Percentiles rank a stretch among this genome's conserved stretches.
These are phyloP conservation scores for Drosophila greeni DNA, from an alignment of 2,888 invertebrate genomes.

Conservation along the genomic window DNA sequence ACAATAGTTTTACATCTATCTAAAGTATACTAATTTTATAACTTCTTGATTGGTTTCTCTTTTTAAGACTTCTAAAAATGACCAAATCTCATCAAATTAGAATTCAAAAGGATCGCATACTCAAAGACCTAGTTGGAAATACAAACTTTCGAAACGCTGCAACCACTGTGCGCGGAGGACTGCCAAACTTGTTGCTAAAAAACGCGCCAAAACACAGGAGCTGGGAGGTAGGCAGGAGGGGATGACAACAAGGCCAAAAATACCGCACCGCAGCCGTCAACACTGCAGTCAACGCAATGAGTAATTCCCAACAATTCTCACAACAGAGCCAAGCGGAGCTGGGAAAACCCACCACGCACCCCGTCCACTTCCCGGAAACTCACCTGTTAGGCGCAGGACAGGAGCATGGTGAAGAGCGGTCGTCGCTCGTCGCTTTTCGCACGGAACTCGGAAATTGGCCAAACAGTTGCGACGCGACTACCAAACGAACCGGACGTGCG, in stretches of 20 bases:
- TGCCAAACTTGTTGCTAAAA: constrained; percentile 65
- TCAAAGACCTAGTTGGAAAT: not conserved
- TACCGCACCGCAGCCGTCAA: constrained; percentile 62
- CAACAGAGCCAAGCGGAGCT: constrained; percentile 12
- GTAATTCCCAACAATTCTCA: constrained; percentile 54
- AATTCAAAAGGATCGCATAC: not conserved
- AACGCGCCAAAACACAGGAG: constrained; percentile 58
- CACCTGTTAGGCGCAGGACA: constrained; percentile 70
- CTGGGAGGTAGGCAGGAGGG: not conserved
- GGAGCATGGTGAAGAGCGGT: constrained; percentile 56
- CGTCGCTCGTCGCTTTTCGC: constrained; percentile 19
- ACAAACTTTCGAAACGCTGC: not conserved
- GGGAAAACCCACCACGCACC: constrained; percentile 19
- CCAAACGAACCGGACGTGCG: constrained; percentile 62
- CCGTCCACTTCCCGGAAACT: constrained; percentile 45
- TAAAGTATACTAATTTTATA: too few species aligned
- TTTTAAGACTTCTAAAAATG: too few species aligned
- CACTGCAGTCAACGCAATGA: constrained; percentile 66
- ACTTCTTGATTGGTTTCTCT: too few species aligned
- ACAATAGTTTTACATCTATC: too few species aligned
- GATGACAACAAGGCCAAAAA: constrained; percentile 42
- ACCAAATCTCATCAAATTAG: too few species aligned
- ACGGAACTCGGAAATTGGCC: constrained; percentile 34
- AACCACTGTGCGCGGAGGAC: constrained; percentile 24
- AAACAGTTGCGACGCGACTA: constrained; percentile 67